These are phyloP conservation scores for Hepsetus odoe DNA, from an alignment of 2,113 vertebrate genomes.

Conservation along the genomic window DNA sequence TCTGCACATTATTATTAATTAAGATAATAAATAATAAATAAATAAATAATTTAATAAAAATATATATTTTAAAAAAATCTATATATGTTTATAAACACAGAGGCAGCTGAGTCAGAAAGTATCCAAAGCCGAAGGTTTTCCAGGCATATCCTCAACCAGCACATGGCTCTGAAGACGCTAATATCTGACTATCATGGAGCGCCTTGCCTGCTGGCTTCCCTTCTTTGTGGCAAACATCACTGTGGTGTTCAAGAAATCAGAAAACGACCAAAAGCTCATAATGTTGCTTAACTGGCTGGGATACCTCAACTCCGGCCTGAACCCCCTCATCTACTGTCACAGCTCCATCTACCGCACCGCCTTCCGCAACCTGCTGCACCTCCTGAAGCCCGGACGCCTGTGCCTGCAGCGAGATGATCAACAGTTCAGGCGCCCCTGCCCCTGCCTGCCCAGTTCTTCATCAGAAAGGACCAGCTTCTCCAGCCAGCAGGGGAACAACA, in stretches of 20 bases:
- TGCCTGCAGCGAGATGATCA: neutral
- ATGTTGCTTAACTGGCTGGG: conserved; percentile 86
- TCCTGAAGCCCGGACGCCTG: conserved; percentile 59
- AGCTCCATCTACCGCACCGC: conserved; percentile 80
- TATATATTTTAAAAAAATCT: too few species aligned
- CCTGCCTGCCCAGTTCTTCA: neutral
- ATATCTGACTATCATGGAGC: conserved; percentile 86
- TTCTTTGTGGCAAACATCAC: conserved; percentile 84
- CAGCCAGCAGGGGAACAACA: neutral
- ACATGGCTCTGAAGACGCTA: conserved; percentile 80
- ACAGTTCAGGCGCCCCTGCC: neutral
- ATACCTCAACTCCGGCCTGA: conserved; percentile 83
- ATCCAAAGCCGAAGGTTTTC: conserved; percentile 51
- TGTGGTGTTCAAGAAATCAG: conserved; percentile 66
- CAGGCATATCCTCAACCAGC: conserved; percentile 72
- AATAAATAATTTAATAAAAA: too few species aligned
- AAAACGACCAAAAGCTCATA: conserved; percentile 63
- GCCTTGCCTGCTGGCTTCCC: conserved; percentile 85
- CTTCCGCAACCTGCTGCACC: conserved; percentile 75
- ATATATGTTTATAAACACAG: neutral
- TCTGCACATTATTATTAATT: too few species aligned
- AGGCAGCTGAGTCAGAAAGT: neutral
- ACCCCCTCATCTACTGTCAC: conserved; percentile 85
- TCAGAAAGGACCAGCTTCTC: neutral
- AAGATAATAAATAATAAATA: too few species aligned